Conservation (phyloP, 2,888 invertebrate species). For the Chironomus tentans region DNA sequence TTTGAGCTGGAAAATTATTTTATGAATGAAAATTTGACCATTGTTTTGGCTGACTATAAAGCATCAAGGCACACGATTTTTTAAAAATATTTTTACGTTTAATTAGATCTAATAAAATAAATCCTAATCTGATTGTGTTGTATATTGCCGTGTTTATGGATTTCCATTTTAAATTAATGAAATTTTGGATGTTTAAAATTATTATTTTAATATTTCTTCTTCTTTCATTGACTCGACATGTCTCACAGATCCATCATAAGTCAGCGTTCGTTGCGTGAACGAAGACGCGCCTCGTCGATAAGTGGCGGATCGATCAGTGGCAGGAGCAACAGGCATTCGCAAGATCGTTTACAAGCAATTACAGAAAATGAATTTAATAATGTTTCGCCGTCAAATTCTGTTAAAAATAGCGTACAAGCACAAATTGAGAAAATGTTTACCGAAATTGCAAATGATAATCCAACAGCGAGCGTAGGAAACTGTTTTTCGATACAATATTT, state of each 20-base stretch:
- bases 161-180: not conserved
- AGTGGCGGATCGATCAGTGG: slow-evolving; percentile 32
- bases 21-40: too few species aligned
- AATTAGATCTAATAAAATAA: not conserved
- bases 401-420: slow-evolving; percentile 70
- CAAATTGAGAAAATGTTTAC: slow-evolving; percentile 80
- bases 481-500: slow-evolving; percentile 69
- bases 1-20: not conserved
- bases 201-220: not conserved
- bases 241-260: slow-evolving; percentile 16
- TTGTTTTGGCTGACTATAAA: too few species aligned
- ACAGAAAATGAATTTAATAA: slow-evolving; percentile 31
- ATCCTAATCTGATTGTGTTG: too few species aligned
- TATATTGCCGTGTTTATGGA: too few species aligned
- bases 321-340: slow-evolving; percentile 7
- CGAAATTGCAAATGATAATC: slow-evolving; percentile 55
- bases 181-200: not conserved
- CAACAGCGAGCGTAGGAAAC: slow-evolving; percentile 46
- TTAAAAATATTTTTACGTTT: not conserved
- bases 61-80: too few species aligned
- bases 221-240: not conserved
- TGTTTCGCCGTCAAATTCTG: slow-evolving; percentile 30
- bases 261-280: slow-evolving; percentile 22
- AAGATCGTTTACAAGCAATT: slow-evolving; percentile 22
- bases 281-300: slow-evolving; percentile 13